Evolutionary conservation across 2,888 invertebrate species (phyloP).

Genomic region (Megamerina dolium): DNA sequence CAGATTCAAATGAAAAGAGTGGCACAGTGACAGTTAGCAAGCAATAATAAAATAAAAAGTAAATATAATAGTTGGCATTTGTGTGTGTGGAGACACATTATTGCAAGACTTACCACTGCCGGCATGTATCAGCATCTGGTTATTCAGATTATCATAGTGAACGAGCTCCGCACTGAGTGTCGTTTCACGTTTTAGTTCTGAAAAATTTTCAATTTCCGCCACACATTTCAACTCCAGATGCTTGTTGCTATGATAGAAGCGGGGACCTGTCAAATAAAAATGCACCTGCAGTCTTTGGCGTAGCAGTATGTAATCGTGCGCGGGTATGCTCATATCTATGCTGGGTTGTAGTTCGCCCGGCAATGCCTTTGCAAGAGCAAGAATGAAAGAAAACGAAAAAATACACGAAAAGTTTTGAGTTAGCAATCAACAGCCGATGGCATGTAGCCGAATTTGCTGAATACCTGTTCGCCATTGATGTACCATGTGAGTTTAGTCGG

Average conservation of each 20-base stretch:
- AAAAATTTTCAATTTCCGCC: constrained; percentile 48
- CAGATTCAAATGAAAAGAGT: no score
- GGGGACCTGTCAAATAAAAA: constrained; percentile 45
- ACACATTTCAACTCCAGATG: constrained; percentile 46
- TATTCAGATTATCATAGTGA: constrained; percentile 45
- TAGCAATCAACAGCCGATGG: no score
- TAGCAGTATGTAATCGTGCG: constrained; percentile 45
- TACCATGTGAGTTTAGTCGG: constrained; percentile 48
- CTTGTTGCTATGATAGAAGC: constrained; percentile 42
- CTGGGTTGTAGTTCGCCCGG: constrained; percentile 44
- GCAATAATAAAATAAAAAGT: no score
- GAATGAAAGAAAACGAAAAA: constrained; percentile 5
- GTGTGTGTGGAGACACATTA: not conserved
- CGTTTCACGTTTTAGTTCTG: constrained; percentile 41
- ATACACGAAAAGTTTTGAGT: not conserved
- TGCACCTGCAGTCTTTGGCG: constrained; percentile 45
- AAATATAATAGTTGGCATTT: no score
- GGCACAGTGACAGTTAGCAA: no score
- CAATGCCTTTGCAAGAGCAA: constrained; percentile 32
- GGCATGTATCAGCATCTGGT: constrained; percentile 46
- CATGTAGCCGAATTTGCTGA: not conserved
- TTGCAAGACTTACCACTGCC: constrained; percentile 28
- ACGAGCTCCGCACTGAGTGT: constrained; percentile 39
- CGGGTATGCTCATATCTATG: constrained; percentile 43
- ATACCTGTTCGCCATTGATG: constrained; percentile 48